Evolutionary conservation across 1,140 invertebrate species (phyloP), one percentile per base, ranked within the genome.

Genomic region (Drosophila persimilis): DNA sequence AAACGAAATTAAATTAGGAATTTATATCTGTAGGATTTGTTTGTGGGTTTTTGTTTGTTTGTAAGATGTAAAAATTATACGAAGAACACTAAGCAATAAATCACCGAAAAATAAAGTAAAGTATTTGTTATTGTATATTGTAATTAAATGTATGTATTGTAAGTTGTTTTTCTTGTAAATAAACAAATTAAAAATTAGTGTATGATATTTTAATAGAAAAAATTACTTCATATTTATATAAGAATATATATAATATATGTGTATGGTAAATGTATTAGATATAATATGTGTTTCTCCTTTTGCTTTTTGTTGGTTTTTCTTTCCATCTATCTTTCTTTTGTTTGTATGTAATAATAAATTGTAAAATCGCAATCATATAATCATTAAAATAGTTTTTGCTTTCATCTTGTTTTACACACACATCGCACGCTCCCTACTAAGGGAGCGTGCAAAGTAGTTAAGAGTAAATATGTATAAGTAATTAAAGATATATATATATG

Each of bases 151-250:
- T 73, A 63, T 73, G 53, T 73, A 72, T 73, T 55, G 51, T 62
- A 55, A 62, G 54, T 73, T 54, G 62, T 67, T 69, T 39, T 69
- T 54, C 48, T 88, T 69, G 77, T 89, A 84, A 79, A 80, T 80
- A 79, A 88, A 89, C 77, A 89, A 89, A 77, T 80, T 88, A 89
- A 89, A 89, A 89, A 71, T 88, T 86, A 89, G 71, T 84, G 78
- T 79, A 66, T 84, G 71, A 57, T 81, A 74, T 83, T 66, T 76
- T 77, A 86, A 86, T 84, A 84, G 80, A 63, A 83, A 83, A 80
- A 75, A 73, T 84, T 77, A 77, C 76, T 80, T 80, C 80, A 84
- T 84, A 84, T 79, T 64, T 80, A 39, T 72, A 67, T 73, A 55
- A 63, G 60, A 56, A 62, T 69, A 46, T 70, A 73, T 69, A 78